Base-by-base conservation (phyloP, 2,888 invertebrate species). In the Campoplex nolae region DNA sequence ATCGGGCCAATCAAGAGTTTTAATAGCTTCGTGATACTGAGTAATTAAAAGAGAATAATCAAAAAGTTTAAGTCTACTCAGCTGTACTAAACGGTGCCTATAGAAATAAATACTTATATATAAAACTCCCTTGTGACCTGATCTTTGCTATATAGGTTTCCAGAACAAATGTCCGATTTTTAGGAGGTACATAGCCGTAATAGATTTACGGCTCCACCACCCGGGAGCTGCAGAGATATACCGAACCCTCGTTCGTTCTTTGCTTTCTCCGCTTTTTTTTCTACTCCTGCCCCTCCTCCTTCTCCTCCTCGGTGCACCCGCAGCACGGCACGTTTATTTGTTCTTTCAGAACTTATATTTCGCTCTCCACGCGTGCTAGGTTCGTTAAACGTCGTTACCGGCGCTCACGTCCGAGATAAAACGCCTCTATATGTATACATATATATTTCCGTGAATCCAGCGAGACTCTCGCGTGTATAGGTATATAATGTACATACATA, bases 381-480 rank as follows among this genome's bases (percentile, higher is more conserved):
- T 82, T 84, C 84, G 84, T 87, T 87, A 87, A 87, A 82, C 84
- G 78, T 82, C 84, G 78, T 87, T 82, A 82, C 87, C 65, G 77
- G 54, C 74, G 74, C 75, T 78, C 82, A 75, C 84, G 42, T 81
- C 65, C 82, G 48, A 84, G 68, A 82, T 58, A 67, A 56, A 73
- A 67, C 48, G 67, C 80, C 70, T 80, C 62, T 45, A 45, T 45
- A 7, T 45, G 1, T 1, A 9, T 45, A 45, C 73, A 86, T 76
- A 85, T 51, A 28, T 58, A 62, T 62, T 62, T 73, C 32, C 78
- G 54, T 23, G 54, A 58, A 85, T 78, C 56, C 54, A 23, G 67
- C 62, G 45, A 35, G 35, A 58, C 32, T 42, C 18, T 28, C 48
- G 35, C 54, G 38, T 67, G 51, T 56, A 23, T 6, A 45, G 0